Percentiles rank a stretch among this genome's conserved stretches.
Conservation (phyloP, 2,113 vertebrate species). For the Sceloporus undulatus region DNA sequence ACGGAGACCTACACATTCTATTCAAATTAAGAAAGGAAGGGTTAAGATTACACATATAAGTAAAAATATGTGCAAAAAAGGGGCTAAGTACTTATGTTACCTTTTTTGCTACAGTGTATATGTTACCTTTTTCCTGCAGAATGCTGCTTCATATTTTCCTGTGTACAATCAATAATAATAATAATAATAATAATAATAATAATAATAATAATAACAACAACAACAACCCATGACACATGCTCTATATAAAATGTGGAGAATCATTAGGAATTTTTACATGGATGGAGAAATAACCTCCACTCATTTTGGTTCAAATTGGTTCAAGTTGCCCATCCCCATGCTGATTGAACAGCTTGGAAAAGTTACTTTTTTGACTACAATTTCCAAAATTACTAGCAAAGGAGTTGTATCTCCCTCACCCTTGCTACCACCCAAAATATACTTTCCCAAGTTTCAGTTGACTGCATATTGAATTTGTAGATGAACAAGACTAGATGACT, state of each 20-base stretch:
- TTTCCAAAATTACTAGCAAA: not conserved
- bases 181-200: too few species aligned
- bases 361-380: too few species aligned
- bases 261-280: too few species aligned
- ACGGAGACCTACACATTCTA: not conserved
- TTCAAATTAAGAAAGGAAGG: not conserved
- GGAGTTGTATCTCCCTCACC: too few species aligned
- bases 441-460: too few species aligned
- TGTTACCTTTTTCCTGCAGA: not conserved
- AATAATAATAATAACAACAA: too few species aligned
- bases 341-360: not conserved
- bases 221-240: too few species aligned
- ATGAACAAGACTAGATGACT: too few species aligned
- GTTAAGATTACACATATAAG: not conserved
- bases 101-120: not conserved
- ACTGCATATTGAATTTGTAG: too few species aligned
- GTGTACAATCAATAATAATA: not conserved
- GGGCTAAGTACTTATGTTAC: too few species aligned
- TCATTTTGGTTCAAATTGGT: not conserved
- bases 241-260: not conserved
- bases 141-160: not conserved
- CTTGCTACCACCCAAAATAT: too few species aligned
- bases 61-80: too few species aligned
- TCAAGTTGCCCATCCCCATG: not conserved
- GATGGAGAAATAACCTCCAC: not conserved